phyloP scores from a whole-genome alignment of 2,113 vertebrate species.

The Gopherus flavomarginatus region DNA sequence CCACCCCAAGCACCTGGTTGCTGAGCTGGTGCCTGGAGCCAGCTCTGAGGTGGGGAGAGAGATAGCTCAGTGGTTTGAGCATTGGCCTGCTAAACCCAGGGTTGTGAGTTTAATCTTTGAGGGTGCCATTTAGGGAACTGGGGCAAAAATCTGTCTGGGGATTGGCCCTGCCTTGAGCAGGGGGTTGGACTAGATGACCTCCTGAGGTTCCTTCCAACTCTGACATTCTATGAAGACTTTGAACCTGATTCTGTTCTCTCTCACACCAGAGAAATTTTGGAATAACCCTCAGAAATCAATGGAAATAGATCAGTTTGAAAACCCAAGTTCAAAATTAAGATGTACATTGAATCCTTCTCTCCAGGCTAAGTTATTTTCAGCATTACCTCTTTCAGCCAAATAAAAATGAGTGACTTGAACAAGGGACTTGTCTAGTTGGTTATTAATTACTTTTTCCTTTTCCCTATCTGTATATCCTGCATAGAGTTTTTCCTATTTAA shows the following conservation, averaged over 20 bases:
- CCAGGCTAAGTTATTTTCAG: background rate
- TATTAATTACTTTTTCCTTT: background rate
- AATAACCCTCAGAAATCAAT: background rate
- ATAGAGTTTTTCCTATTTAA: background rate
- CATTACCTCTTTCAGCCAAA: background rate
- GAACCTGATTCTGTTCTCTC: background rate
- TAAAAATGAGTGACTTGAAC: background rate
- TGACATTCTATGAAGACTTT: background rate
- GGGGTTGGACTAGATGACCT: no score
- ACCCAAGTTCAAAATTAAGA: background rate
- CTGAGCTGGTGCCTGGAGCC: no score
- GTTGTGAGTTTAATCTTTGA: no score
- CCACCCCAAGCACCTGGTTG: no score
- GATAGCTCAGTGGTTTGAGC: no score
- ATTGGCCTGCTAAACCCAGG: no score
- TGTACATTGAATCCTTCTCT: background rate
- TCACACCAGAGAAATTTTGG: background rate
- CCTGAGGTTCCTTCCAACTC: no score
- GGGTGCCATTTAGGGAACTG: no score
- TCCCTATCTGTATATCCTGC: accelerated
- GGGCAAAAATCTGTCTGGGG: no score
- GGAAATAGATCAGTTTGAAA: background rate
- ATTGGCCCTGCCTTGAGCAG: no score
- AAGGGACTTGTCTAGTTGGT: background rate
- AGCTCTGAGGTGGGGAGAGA: no score